Evolutionary conservation across 2,888 invertebrate genomes (phyloP).

Genomic region (Liodrosophila aerea): DNA sequence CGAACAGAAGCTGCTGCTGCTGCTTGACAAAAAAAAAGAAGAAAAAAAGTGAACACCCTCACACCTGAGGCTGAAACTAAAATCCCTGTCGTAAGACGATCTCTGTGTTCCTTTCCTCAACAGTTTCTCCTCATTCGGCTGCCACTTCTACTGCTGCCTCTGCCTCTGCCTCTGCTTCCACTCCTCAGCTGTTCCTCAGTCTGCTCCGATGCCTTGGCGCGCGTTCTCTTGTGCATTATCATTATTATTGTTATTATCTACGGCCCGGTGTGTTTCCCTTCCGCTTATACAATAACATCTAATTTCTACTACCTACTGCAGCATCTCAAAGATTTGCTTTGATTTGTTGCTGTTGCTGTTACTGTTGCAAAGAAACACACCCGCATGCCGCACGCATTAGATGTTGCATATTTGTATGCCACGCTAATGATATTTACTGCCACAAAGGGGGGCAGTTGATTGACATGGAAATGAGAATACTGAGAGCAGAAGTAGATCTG

Average conservation of each 20-base stretch:
- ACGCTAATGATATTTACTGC: conserved; percentile 58
- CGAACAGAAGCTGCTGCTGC: conserved; percentile 29
- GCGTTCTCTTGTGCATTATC: conserved; percentile 50
- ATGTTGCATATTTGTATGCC: conserved; percentile 64
- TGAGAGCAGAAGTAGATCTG: neutral
- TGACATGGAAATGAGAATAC: conserved; percentile 3
- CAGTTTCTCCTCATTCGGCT: neutral
- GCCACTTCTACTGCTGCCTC: conserved; percentile 1
- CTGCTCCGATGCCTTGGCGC: conserved; percentile 50
- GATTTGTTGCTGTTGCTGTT: conserved; percentile 46
- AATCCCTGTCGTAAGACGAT: conserved; percentile 66
- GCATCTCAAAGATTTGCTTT: conserved; percentile 56
- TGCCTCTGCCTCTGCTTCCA: conserved; percentile 22
- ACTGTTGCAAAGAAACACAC: conserved; percentile 17
- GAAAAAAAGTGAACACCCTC: conserved; percentile 73
- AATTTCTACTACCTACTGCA: conserved; percentile 69
- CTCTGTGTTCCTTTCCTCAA: conserved; percentile 35
- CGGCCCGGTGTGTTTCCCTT: conserved; percentile 78
- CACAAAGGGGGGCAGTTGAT: neutral
- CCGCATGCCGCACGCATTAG: conserved; percentile 14
- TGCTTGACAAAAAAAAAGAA: conserved; percentile 45
- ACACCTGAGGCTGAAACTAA: conserved; percentile 70
- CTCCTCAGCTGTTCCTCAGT: conserved; percentile 51
- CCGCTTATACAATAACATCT: conserved; percentile 77
- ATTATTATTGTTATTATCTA: conserved; percentile 75